Conservation (phyloP, 2,888 invertebrate genomes). For the Thyatira batis region DNA sequence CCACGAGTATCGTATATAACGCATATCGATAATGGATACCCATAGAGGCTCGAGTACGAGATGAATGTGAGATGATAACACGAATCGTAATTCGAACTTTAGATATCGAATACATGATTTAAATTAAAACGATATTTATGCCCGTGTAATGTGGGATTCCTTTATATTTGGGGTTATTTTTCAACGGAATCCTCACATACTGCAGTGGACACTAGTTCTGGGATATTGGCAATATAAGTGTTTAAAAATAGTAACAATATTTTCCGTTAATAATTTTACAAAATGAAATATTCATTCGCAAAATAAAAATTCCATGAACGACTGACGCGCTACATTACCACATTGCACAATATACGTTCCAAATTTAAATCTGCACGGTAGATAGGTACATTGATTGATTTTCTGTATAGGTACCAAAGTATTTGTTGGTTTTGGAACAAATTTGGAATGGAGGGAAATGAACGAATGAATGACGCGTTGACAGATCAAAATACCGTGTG, state of each 20-base stretch:
- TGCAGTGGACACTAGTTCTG: no score
- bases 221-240: no score
- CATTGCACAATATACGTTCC: background rate
- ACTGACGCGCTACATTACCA: no score
- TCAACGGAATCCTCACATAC: no score
- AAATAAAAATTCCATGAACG: background rate
- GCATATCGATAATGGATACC: background rate
- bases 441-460: conserved; percentile 9
- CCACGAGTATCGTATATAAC: background rate
- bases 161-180: no score
- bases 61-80: background rate
- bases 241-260: no score
- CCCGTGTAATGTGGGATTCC: no score
- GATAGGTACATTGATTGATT: no score
- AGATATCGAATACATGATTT: background rate
- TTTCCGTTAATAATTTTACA: no score
- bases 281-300: background rate
- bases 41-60: background rate
- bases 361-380: background rate
- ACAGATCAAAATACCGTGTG: conserved; percentile 10
- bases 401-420: background rate
- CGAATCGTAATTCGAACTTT: background rate
- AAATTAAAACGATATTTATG: background rate
- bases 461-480: conserved; percentile 18
- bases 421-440: background rate